These are phyloP conservation scores for Pao palembangensis DNA, from an alignment of 2,113 vertebrate species.

Conservation along the genomic window DNA sequence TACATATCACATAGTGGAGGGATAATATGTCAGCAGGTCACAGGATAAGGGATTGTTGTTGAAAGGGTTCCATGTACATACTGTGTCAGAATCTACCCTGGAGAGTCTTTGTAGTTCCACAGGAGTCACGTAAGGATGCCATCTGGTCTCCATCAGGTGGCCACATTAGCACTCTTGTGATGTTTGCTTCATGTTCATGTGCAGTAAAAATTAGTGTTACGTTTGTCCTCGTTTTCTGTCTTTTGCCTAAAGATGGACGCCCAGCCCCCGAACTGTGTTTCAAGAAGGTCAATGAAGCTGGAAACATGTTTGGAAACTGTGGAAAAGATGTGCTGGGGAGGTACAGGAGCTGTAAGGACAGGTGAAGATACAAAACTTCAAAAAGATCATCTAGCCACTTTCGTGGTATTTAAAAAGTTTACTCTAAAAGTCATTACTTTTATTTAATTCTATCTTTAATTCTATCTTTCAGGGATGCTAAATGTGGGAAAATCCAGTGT, in stretches of 20 bases:
- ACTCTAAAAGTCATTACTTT: too few relatives aligned
- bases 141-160: conserved; percentile 55
- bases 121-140: conserved; percentile 38
- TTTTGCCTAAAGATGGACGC: conserved; percentile 75
- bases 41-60: conserved; percentile 31
- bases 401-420: neutral
- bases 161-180: conserved; percentile 10
- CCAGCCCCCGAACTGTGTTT: conserved; percentile 89
- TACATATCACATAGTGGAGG: neutral
- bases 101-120: conserved; percentile 47
- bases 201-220: neutral
- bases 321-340: conserved; percentile 85
- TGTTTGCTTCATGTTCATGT: conserved; percentile 1
- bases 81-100: conserved; percentile 30
- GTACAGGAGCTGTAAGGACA: conserved; percentile 83
- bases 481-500: conserved; percentile 97
- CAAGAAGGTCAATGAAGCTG: conserved; percentile 86
- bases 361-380: conserved; percentile 66
- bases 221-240: conserved; percentile 7
- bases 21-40: conserved; percentile 12
- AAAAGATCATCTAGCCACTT: neutral
- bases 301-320: conserved; percentile 92
- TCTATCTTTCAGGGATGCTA: conserved; percentile 79
- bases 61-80: conserved; percentile 39
- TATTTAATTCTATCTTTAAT: conserved; percentile 1